Conservation (phyloP, 2,797 vertebrate species). For the Darevskia mixta region DNA sequence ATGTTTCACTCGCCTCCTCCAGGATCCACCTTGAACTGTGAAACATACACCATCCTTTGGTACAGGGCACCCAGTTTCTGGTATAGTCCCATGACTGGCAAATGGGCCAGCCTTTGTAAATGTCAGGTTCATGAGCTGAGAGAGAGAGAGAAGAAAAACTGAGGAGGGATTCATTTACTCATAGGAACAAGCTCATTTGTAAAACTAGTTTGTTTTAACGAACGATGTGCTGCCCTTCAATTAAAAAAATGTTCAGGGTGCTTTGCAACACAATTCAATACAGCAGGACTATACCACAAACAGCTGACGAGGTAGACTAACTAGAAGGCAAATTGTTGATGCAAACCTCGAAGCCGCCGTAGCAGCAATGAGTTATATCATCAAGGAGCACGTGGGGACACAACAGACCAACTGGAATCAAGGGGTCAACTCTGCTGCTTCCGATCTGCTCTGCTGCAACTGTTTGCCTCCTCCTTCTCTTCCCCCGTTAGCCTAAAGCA, state of each 20-base stretch:
- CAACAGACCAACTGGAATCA: neutral
- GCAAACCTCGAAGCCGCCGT: neutral
- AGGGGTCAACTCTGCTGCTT: neutral
- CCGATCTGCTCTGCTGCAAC: neutral
- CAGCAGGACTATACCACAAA: neutral
- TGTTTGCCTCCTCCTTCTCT: neutral
- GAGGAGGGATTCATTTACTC: neutral
- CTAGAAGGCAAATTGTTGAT: neutral
- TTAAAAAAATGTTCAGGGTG: neutral
- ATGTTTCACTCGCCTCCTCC: neutral
- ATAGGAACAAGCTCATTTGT: slow-evolving; percentile 2
- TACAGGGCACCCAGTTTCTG: neutral
- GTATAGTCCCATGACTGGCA: neutral
- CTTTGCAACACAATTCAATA: neutral
- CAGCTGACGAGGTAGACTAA: neutral
- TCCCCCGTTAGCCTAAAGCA: neutral
- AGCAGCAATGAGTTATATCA: rapidly evolving
- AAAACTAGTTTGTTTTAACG: neutral
- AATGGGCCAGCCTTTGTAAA: slow-evolving; percentile 27
- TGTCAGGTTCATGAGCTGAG: neutral
- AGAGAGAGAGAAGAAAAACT: neutral
- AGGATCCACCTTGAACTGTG: neutral
- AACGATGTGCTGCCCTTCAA: neutral
- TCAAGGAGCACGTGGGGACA: neutral
- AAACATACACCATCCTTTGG: neutral